These are phyloP conservation scores for Coenonympha arcania DNA, from an alignment of 2,888 invertebrate genomes.

Conservation along the genomic window DNA sequence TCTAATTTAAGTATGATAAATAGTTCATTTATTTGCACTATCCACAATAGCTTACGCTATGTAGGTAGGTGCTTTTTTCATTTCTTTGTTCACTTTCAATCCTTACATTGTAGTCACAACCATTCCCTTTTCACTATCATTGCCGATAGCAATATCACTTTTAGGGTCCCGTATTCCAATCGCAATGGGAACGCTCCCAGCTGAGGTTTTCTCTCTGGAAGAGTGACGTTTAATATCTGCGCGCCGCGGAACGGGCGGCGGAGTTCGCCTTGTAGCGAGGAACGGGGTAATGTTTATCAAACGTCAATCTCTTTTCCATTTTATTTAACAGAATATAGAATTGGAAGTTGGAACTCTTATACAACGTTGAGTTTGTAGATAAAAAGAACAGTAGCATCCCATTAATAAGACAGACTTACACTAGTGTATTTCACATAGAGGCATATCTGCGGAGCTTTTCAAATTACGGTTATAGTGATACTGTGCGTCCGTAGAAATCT, in stretches of 20 bases:
- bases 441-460: no score
- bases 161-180: background rate
- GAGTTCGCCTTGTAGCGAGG: constrained; percentile 1
- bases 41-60: no score
- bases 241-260: constrained; percentile 30
- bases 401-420: background rate
- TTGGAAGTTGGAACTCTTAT: no score
- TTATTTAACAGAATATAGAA: constrained; percentile 5
- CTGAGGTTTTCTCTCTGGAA: background rate
- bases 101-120: no score
- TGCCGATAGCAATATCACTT: background rate
- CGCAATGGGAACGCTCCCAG: background rate
- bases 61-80: no score
- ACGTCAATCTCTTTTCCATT: constrained; percentile 22
- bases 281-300: constrained; percentile 21
- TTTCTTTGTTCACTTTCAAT: no score
- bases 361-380: background rate
- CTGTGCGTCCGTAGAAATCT: no score
- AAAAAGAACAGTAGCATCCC: background rate
- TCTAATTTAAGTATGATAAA: no score
- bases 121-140: background rate
- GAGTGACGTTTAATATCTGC: constrained; percentile 64
- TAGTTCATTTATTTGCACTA: no score
- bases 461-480: no score
- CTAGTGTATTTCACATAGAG: no score